These are phyloP conservation scores for Propithecus coquereli DNA, from an alignment of 2,113 vertebrate genomes.

Conservation along the genomic window DNA sequence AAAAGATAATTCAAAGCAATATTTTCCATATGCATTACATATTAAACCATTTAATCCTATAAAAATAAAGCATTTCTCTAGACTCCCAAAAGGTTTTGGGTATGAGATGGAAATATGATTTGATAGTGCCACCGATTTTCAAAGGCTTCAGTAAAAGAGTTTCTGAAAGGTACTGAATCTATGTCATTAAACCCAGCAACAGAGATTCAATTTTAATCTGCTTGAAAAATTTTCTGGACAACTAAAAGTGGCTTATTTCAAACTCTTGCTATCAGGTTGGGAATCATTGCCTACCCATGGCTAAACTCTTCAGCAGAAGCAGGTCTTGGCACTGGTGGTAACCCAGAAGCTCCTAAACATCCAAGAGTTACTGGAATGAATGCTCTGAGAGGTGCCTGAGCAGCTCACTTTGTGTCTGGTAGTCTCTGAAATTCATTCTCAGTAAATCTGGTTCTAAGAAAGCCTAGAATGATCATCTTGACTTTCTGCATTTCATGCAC, in stretches of 20 bases:
- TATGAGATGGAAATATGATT: not conserved
- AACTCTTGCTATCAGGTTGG: not conserved
- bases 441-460: not conserved
- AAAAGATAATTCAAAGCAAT: not conserved
- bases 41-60: not conserved
- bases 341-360: not conserved
- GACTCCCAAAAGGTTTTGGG: not conserved
- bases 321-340: not conserved
- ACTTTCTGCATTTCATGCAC: not conserved
- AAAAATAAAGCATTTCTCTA: not conserved
- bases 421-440: not conserved
- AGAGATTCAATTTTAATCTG: not conserved
- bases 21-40: not conserved
- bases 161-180: slow-evolving; percentile 1
- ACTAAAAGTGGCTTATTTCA: not conserved
- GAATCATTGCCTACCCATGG: not conserved
- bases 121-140: slow-evolving; percentile 7
- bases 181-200: not conserved
- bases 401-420: not conserved
- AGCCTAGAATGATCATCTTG: not conserved
- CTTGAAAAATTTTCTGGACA: not conserved
- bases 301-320: not conserved
- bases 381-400: not conserved
- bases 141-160: not conserved
- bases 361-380: not conserved